Base-by-base conservation (phyloP, 2,888 invertebrate genomes). In the Sepiola atlantica region DNA sequence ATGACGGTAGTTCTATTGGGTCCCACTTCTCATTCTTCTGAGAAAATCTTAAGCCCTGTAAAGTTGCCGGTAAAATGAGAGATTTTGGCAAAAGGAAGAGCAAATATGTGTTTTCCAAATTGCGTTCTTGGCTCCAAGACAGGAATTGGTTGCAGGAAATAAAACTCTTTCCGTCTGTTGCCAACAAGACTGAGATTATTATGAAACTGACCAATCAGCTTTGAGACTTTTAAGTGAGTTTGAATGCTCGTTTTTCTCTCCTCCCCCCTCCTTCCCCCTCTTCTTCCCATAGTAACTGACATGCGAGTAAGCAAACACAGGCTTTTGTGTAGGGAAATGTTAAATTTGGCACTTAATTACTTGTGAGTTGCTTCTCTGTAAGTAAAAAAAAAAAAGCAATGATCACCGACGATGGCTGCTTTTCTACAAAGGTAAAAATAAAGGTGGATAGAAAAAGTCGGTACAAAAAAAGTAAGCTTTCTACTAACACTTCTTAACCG, bases 51-150 rank as follows among this genome's bases (percentile, higher is more conserved):
- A n/a, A 77, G 24, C 24, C 8, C 61, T 61, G 24, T 61, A 21
- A 61, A 61, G 21, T 61, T 61, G 61, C 21, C 61, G 24, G 12
- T n/a, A 77, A 77, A 77, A 77, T 16, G n/a, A 77, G 77, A n/a
- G n/a, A 77, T 77, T 77, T 77, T 77, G 77, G n/a, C 77, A 77
- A n/a, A 77, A 77, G n/a, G 16, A 77, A n/a, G n/a, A 14, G 16
- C n/a, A 16, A 3, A n/a, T n/a, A n/a, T 14, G 18, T n/a, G 77
- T 77, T 77, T 77, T n/a, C 14, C n/a, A 77, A n/a, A 77, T 77
- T 77, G 77, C n/a, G 77, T 77, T 77, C n/a, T 77, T 77, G 77
- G 77, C 77, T n/a, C n/a, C n/a, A 77, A 77, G n/a, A 77, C 77
- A n/a, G 77, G 45, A 77, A n/a, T 12, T 77, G n/a, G 77, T 77